Base-by-base conservation (phyloP, 2,113 vertebrate species). In the Prietella phreatophila region DNA sequence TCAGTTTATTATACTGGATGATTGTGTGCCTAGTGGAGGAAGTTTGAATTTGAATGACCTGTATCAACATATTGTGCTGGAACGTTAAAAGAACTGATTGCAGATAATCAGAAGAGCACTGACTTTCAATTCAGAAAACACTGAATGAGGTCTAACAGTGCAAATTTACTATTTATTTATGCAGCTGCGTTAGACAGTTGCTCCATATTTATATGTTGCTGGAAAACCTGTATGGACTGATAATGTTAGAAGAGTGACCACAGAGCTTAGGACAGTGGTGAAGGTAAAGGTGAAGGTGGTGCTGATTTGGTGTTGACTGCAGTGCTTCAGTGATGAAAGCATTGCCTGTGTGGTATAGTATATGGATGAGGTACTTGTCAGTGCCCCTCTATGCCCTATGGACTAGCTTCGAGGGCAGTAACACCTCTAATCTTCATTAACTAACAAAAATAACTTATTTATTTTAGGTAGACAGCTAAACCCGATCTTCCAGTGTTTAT, bases 61-160 rank as follows among this genome's bases (percentile, higher is more conserved):
- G 11, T 78, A n/a, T 78, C 15, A 53, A 22, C 6, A 33, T 39
- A 27, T 30, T 36, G 22, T 71, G 83, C 42, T 42, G 36, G 22
- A 27, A 8, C 5, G 50, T 27, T 39, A 27, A 53, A 79, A 79
- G 42, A 78, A 50, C 33, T 82, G 39, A 61, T 33, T 53, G 55
- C 67, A 87, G 39, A 13, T 60, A 3, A 47, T 47, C 19, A 87
- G 76, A 20, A 58, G 55, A 85, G 27, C 67, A 78, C 1, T 25
- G 63, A 84, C 47, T 84, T 84, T 36, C 30, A 84, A 5, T 67
- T 55, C 69, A 58, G 61, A 65, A 36, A 78, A 55, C 42, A 61
- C 36, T 22, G 30, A 84, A 73, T 63, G 42, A 56, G 79, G 63
- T 82, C 5, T 60, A 6, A 76, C 81, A 83, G 85, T 67, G 78